Percentiles rank a stretch among this genome's conserved stretches.
phyloP scores from a whole-genome alignment of 1,140 invertebrate genomes.

The Adoxophyes honmai region DNA sequence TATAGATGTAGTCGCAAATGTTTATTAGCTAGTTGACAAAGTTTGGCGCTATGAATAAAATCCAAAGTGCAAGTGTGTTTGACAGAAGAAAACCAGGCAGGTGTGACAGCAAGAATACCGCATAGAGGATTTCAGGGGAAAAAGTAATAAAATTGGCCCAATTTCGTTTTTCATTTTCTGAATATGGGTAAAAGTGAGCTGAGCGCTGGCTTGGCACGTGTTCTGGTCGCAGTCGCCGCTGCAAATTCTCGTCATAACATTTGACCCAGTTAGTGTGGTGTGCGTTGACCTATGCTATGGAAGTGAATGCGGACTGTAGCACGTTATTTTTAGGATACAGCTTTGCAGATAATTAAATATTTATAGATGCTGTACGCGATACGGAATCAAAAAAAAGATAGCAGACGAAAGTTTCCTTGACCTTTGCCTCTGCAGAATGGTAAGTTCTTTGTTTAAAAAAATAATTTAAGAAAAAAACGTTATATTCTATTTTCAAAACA shows the following conservation, averaged over 20 bases:
- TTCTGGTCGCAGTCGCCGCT: constrained; percentile 27
- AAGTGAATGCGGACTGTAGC: constrained; percentile 66
- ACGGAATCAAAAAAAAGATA: constrained; percentile 45
- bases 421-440: constrained; percentile 42
- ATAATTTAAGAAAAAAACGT: neutral
- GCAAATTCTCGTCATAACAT: constrained; percentile 55
- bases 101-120: constrained; percentile 62
- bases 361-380: constrained; percentile 63
- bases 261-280: constrained; percentile 70
- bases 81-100: constrained; percentile 52
- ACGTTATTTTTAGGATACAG: constrained; percentile 74
- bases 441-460: constrained; percentile 57
- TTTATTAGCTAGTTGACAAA: constrained; percentile 44
- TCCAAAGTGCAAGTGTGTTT: constrained; percentile 39
- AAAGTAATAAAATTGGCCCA: constrained; percentile 21
- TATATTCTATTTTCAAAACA: constrained; percentile 1
- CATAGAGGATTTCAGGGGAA: constrained; percentile 40
- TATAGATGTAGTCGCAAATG: constrained; percentile 25
- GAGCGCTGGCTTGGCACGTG: constrained; percentile 13
- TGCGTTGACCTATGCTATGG: constrained; percentile 74
- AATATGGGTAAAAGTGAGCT: constrained; percentile 16
- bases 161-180: neutral
- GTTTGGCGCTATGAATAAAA: constrained; percentile 35
- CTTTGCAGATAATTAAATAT: constrained; percentile 76
- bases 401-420: constrained; percentile 33